A percentile compares a stretch with the other conserved stretches of the same genome.
These are phyloP conservation scores for Otus sunia DNA, from an alignment of 2,113 vertebrate species.

Conservation along the genomic window DNA sequence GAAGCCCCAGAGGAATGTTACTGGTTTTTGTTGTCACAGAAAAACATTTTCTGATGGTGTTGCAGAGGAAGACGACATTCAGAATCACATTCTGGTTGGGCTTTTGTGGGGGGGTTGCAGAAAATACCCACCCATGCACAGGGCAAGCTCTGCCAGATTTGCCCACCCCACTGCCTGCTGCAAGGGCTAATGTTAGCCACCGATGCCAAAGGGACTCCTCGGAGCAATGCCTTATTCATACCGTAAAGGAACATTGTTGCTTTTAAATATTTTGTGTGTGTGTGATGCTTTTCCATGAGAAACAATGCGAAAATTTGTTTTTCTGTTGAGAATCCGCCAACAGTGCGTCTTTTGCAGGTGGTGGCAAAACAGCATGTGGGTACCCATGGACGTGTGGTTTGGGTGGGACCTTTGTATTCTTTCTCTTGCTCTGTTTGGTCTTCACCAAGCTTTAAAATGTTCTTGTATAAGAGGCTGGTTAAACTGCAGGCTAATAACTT, in stretches of 20 bases:
- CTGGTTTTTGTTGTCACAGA: background rate
- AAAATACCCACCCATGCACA: background rate
- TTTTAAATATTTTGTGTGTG: background rate
- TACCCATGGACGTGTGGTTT: fast-evolving
- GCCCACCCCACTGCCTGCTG: too few relatives aligned
- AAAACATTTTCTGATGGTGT: background rate
- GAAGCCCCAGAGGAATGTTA: background rate
- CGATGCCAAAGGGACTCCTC: background rate
- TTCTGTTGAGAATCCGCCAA: background rate
- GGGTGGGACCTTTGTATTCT: background rate
- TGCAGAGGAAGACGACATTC: background rate
- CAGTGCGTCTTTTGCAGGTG: fast-evolving
- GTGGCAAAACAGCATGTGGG: fast-evolving
- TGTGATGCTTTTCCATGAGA: background rate
- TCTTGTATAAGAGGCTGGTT: background rate
- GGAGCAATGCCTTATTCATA: background rate
- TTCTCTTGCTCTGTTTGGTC: background rate
- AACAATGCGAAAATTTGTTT: fast-evolving
- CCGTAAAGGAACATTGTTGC: background rate
- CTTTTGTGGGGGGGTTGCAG: background rate
- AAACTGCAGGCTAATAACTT: background rate
- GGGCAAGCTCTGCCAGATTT: background rate
- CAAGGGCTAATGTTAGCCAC: too few relatives aligned
- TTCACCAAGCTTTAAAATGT: background rate
- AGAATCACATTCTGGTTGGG: too few relatives aligned